These are phyloP conservation scores for Rhyacophila evoluta DNA, from an alignment of 2,888 invertebrate genomes.

Conservation along the genomic window DNA sequence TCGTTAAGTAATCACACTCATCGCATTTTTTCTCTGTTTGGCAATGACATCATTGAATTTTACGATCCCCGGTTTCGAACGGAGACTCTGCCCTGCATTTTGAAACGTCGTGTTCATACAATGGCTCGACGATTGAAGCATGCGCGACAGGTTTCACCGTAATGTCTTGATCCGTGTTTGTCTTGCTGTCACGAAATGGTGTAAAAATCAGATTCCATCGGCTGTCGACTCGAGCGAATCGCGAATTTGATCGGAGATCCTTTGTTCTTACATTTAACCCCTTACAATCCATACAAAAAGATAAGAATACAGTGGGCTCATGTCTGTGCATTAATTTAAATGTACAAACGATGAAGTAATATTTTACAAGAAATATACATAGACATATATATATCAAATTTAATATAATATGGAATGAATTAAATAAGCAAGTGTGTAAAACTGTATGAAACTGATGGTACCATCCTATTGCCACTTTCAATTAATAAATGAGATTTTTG, in stretches of 20 bases:
- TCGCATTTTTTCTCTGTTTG: conserved; percentile 33
- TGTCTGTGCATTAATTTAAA: too few relatives aligned
- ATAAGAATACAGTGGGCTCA: too few relatives aligned
- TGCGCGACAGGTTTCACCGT: conserved; percentile 46
- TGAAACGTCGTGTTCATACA: conserved; percentile 1
- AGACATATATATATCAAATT: too few relatives aligned
- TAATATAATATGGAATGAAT: too few relatives aligned
- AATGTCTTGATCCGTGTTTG: conserved; percentile 47
- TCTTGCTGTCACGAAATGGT: conserved; percentile 34
- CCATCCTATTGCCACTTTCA: too few relatives aligned
- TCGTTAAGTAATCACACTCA: conserved; percentile 32
- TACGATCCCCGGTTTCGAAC: background rate
- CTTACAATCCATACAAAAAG: too few relatives aligned
- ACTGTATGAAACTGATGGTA: too few relatives aligned
- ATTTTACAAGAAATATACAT: too few relatives aligned
- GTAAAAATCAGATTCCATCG: conserved; percentile 11
- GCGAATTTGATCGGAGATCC: conserved; percentile 39
- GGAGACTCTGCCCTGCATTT: background rate
- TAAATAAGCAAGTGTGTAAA: too few relatives aligned
- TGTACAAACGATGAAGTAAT: too few relatives aligned
- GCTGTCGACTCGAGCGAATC: conserved; percentile 43
- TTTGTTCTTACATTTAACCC: conserved; percentile 39
- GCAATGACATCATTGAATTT: conserved; percentile 23
- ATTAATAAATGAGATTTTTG: too few relatives aligned
- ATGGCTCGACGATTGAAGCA: conserved; percentile 42